phyloP scores from a whole-genome alignment of 2,888 invertebrate species.

The Melipona beecheii region DNA sequence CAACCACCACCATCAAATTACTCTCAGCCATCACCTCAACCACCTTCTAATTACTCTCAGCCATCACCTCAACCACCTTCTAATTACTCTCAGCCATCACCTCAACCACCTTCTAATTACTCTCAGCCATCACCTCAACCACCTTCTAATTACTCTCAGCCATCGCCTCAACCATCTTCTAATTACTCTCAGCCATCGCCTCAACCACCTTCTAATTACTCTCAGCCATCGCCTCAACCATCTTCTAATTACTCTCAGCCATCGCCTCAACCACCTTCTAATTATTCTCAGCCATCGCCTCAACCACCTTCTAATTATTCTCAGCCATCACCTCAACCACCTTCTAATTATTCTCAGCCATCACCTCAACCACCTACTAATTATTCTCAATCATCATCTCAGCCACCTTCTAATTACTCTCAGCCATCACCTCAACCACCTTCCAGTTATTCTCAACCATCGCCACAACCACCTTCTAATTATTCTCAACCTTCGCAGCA shows the following conservation, averaged over 20 bases:
- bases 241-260: slow-evolving; percentile 82
- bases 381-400: slow-evolving; percentile 78
- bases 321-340: slow-evolving; percentile 79
- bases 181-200: slow-evolving; percentile 81
- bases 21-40: slow-evolving; percentile 65
- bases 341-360: slow-evolving; percentile 63
- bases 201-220: slow-evolving; percentile 71
- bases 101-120: slow-evolving; percentile 73
- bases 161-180: slow-evolving; percentile 69
- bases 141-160: slow-evolving; percentile 82
- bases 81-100: slow-evolving; percentile 80
- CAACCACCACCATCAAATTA: slow-evolving; percentile 71
- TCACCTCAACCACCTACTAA: slow-evolving; percentile 78
- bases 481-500: slow-evolving; percentile 78
- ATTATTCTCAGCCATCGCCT: slow-evolving; percentile 75
- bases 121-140: slow-evolving; percentile 66
- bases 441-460: slow-evolving; percentile 70
- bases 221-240: slow-evolving; percentile 66
- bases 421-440: slow-evolving; percentile 79
- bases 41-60: slow-evolving; percentile 82
- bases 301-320: slow-evolving; percentile 71
- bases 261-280: slow-evolving; percentile 70
- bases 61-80: slow-evolving; percentile 67
- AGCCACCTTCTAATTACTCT: slow-evolving; percentile 76
- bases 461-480: slow-evolving; percentile 81